Evolutionary conservation across 1,140 invertebrate genomes (phyloP).

Genomic region (Manduca sexta): DNA sequence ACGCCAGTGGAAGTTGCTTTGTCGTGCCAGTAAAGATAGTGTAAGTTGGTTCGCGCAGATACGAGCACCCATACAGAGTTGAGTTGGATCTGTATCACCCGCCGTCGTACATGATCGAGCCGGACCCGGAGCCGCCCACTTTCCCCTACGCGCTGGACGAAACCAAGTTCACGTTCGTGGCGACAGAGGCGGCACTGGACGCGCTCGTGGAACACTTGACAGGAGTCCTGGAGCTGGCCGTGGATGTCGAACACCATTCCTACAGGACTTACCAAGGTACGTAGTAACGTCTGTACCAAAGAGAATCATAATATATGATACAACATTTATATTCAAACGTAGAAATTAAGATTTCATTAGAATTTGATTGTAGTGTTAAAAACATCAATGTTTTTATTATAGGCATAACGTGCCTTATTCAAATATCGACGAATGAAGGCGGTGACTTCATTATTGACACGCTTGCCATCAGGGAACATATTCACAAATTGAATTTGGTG

Average conservation of each 20-base stretch:
- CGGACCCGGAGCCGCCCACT: constrained; percentile 38
- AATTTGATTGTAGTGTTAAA: too few relatives aligned
- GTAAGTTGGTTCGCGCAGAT: constrained; percentile 44
- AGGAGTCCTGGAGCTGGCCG: constrained; percentile 74
- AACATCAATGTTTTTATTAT: constrained; percentile 24
- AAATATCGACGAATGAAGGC: constrained; percentile 89
- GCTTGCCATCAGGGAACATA: constrained; percentile 84
- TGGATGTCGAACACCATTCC: constrained; percentile 59
- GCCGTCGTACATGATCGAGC: constrained; percentile 64
- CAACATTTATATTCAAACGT: too few relatives aligned
- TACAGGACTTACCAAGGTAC: constrained; percentile 61
- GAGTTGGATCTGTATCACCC: constrained; percentile 85
- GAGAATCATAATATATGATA: background rate
- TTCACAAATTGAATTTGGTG: constrained; percentile 90
- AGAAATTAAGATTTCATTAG: too few relatives aligned
- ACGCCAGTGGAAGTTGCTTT: too few relatives aligned
- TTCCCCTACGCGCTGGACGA: constrained; percentile 75
- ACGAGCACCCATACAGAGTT: constrained; percentile 91
- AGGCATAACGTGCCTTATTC: constrained; percentile 94
- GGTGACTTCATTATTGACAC: constrained; percentile 96
- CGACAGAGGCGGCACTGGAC: constrained; percentile 78
- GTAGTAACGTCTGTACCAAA: too few relatives aligned
- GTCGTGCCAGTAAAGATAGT: too few relatives aligned
- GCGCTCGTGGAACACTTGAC: constrained; percentile 79
- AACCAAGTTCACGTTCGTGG: constrained; percentile 81